phyloP scores from a whole-genome alignment of 2,113 vertebrate genomes.

The Sialia sialis region DNA sequence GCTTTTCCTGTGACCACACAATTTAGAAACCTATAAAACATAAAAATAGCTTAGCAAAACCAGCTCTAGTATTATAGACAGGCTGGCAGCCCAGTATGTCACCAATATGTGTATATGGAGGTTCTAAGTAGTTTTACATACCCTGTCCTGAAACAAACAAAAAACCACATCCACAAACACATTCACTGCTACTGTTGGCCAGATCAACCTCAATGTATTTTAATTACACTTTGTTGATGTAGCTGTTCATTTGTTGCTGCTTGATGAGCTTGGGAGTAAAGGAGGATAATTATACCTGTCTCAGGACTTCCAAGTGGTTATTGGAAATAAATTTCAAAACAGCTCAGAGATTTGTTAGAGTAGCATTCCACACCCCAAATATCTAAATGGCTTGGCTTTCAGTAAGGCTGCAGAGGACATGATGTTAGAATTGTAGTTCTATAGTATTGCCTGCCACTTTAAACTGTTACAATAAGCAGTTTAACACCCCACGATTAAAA shows the following conservation, averaged over 20 bases:
- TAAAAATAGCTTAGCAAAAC: not conserved
- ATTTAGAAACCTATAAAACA: not conserved
- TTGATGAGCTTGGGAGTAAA: not conserved
- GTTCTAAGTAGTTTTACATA: not conserved
- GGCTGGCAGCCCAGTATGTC: not conserved
- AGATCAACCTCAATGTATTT: not conserved
- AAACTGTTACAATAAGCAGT: not conserved
- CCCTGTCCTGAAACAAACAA: not conserved
- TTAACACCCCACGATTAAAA: not conserved
- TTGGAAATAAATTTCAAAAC: not conserved
- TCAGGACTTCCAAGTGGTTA: not conserved
- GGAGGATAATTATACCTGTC: not conserved
- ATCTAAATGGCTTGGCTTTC: not conserved
- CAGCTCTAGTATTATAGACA: accelerated
- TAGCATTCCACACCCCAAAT: not conserved
- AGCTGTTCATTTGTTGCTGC: not conserved
- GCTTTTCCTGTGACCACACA: not conserved
- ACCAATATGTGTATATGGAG: not conserved
- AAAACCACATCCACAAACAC: not conserved
- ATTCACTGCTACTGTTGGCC: not conserved
- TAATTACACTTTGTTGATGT: not conserved
- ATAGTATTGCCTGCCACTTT: not conserved
- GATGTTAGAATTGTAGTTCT: not conserved
- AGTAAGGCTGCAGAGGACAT: not conserved
- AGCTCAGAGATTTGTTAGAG: not conserved